Evolutionary conservation across 2,888 invertebrate genomes (phyloP), one percentile per base, ranked within the genome.

Genomic region (Thereva nobilitata): DNA sequence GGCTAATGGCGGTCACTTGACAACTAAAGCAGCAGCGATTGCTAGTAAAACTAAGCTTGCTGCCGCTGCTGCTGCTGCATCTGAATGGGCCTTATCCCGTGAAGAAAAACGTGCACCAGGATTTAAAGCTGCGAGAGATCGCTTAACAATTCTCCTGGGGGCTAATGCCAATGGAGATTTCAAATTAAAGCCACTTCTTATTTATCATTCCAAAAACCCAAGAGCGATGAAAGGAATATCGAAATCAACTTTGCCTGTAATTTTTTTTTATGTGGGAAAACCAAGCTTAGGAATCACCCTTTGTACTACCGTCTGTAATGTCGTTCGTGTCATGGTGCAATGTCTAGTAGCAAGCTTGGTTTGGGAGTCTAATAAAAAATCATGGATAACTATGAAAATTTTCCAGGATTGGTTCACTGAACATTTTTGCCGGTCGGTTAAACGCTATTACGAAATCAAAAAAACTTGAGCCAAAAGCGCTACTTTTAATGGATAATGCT

Each of bases 401-500:
- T 74, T 74, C 69, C 50, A 64, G 41, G 71, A 73, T 55, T 73
- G 72, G 70, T 73, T 72, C 68, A 38, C n/a, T n/a, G n/a, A n/a
- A n/a, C n/a, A n/a, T n/a, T n/a, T n/a, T n/a, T n/a, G 50, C 23
- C 68, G 71, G 61, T 71, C 67, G 67, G 73, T 70, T 12, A 66
- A 71, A 70, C 44, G n/a, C 23, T 61, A 59, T 38, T 67, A 54
- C 40, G 65, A n/a, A 69, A 61, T n/a, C 9, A 4, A 44, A 61
- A 47, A 57, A 57, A 23, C 12, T 57, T 12, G 34, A 40, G 10
- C 45, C 35, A 10, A 57, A 57, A 35, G 67, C 71, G 12, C 47
- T 72, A 23, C 65, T 72, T 5, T 34, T 72, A 12, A 55, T 71
- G 23, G 70, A 69, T 54, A 67, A 70, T 59, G 63, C 67, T 12